Evolutionary conservation across 2,888 invertebrate genomes (phyloP).

Genomic region (Mongoloraphidia duomilia): DNA sequence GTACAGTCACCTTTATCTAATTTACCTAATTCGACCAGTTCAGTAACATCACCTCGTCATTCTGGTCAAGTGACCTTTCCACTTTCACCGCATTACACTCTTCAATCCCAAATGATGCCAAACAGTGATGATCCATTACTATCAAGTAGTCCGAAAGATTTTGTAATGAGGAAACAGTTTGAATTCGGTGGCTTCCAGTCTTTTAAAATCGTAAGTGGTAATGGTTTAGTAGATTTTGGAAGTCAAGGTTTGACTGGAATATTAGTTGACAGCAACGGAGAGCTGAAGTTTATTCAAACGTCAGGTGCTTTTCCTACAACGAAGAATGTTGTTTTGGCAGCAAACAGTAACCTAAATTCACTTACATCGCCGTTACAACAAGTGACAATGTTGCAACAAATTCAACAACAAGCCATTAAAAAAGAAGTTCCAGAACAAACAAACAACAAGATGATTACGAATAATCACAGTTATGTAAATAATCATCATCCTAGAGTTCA

Average conservation of each 20-base stretch:
- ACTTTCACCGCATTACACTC: slow-evolving; percentile 31
- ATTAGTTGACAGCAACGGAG: slow-evolving; percentile 44
- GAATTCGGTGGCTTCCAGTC: slow-evolving; percentile 39
- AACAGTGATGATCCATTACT: slow-evolving; percentile 75
- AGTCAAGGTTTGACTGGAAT: slow-evolving; percentile 41
- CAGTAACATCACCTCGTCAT: slow-evolving; percentile 24
- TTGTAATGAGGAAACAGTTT: slow-evolving; percentile 40
- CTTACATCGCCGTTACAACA: neutral
- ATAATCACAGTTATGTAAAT: neutral
- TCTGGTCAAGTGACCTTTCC: slow-evolving; percentile 28
- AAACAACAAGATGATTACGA: slow-evolving; percentile 10
- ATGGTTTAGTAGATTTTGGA: slow-evolving; percentile 38
- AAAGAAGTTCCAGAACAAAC: slow-evolving; percentile 1
- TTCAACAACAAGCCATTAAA: neutral
- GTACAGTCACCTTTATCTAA: slow-evolving; percentile 35
- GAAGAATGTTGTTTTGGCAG: slow-evolving; percentile 27
- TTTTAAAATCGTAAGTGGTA: slow-evolving; percentile 36
- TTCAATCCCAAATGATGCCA: slow-evolving; percentile 73
- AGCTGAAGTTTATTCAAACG: slow-evolving; percentile 44
- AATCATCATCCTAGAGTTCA: slow-evolving; percentile 16
- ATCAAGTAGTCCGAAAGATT: slow-evolving; percentile 73
- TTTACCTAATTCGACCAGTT: slow-evolving; percentile 22
- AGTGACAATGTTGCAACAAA: neutral
- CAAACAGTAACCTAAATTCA: slow-evolving; percentile 1
- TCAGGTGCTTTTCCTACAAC: slow-evolving; percentile 30